phyloP scores from a whole-genome alignment of 2,797 vertebrate species.

The Artibeus jamaicensis region DNA sequence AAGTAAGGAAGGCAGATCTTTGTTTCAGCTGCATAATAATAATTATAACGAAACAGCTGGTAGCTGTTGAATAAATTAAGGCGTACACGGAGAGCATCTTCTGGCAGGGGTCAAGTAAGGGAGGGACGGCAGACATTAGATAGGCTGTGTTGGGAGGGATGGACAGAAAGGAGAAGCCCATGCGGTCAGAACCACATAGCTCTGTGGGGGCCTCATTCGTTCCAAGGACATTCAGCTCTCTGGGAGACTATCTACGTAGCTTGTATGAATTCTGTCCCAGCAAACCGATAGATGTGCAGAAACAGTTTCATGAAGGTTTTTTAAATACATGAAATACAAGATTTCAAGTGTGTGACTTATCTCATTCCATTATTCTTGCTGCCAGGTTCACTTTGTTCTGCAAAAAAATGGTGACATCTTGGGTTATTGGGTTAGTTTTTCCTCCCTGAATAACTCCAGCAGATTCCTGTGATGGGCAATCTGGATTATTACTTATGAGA shows the following conservation, averaged over 20 bases:
- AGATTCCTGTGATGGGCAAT: slow-evolving; percentile 71
- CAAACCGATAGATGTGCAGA: not conserved
- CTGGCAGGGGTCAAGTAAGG: not conserved
- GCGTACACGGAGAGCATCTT: not conserved
- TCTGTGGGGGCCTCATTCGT: not conserved
- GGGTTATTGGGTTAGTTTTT: slow-evolving; percentile 67
- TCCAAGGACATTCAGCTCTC: not conserved
- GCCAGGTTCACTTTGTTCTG: slow-evolving; percentile 59
- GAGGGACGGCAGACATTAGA: not conserved
- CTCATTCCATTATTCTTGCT: slow-evolving; percentile 62
- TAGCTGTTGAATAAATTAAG: not conserved
- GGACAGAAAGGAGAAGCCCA: not conserved
- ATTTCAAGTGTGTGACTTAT: slow-evolving; percentile 40
- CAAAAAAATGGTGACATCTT: slow-evolving; percentile 56
- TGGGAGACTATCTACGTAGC: not conserved
- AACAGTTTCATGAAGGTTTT: not conserved
- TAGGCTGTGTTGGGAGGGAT: not conserved
- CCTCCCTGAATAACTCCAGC: slow-evolving; percentile 69
- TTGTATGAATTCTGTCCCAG: not conserved
- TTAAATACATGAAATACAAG: not conserved
- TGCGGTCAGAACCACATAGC: not conserved
- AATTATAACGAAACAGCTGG: not conserved
- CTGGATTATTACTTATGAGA: slow-evolving; percentile 74
- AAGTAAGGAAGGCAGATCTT: not conserved
- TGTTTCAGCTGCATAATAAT: not conserved